Base-by-base conservation (phyloP, 2,888 invertebrate genomes). In the Ellobium chinense region DNA sequence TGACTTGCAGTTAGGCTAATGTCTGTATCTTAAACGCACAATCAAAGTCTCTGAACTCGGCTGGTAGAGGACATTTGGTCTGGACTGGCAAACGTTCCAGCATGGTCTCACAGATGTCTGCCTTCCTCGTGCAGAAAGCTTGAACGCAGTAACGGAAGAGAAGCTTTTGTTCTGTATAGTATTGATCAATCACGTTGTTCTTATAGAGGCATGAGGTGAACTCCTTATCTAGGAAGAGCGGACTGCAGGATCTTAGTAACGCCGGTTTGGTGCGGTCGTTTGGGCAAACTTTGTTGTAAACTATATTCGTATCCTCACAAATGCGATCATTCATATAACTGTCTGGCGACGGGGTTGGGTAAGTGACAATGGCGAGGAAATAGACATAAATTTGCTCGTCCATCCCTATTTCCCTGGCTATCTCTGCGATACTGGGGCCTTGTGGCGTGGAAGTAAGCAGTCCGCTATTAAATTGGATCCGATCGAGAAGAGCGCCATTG, bases 101-200 rank as follows among this genome's bases (percentile, higher is more conserved):
- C 65, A 65, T 75, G 21, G 2, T n/a, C n/a, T n/a, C 46, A 7
- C 75, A 75, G 24, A 34, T 54, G 9, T 65, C 54, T 12, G 21
- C 56, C 4, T 34, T n/a, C 2, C 37, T 18, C 12, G 31, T 12
- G 54, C 75, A 75, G 24, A 75, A 31, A 1, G 75, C 5, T 58
- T 63, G 62, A 1, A 14, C 54, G 24, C 75, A 75, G n/a, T 54
- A 36, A 24, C 34, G 75, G 27, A 75, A 75, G 7, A 75, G 54
- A n/a, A 24, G 12, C 56, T 14, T 75, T 5, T 65, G 75, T 2
- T 54, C 34, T 1, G 7, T 65, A 18, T 14, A 3, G 5, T 4
- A 5, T 24, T 34, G 24, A 2, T 65, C n/a, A 31, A 34, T 2
- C 14, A 0, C 7, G 18, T 18, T 0, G 14, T 65, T 75, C 0